Percentiles rank a stretch among this genome's conserved stretches.
Conservation (phyloP, 2,888 invertebrate genomes). For the Rosalia funebris region DNA sequence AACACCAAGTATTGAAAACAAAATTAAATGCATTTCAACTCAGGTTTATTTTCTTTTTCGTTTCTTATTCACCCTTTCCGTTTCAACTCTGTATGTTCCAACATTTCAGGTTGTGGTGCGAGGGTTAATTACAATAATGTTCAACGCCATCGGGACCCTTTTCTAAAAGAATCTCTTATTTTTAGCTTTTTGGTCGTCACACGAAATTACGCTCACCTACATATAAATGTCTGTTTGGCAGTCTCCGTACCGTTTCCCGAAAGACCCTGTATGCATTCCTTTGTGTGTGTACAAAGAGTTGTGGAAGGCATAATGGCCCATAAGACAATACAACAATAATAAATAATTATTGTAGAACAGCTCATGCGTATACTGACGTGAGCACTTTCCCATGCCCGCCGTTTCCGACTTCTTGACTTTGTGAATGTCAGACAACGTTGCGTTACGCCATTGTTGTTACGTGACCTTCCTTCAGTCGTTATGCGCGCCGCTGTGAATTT, state of each 20-base stretch:
- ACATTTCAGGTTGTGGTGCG: too few species aligned
- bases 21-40: too few species aligned
- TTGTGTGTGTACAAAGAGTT: neutral
- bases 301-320: neutral
- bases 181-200: neutral
- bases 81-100: too few species aligned
- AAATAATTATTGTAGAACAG: conserved; percentile 12
- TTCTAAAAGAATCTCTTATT: too few species aligned
- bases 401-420: conserved; percentile 34
- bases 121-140: too few species aligned
- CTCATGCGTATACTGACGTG: conserved; percentile 7
- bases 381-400: conserved; percentile 22
- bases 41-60: too few species aligned
- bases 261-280: neutral
- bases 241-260: too few species aligned
- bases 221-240: too few species aligned
- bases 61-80: too few species aligned
- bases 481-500: conserved; percentile 47
- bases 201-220: neutral
- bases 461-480: conserved; percentile 45
- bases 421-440: conserved; percentile 30
- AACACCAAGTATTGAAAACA: too few species aligned
- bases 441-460: conserved; percentile 44
- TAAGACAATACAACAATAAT: neutral
- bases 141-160: too few species aligned